These are phyloP conservation scores for Scaptomyza reducta DNA, from an alignment of 2,888 invertebrate genomes.

Conservation along the genomic window DNA sequence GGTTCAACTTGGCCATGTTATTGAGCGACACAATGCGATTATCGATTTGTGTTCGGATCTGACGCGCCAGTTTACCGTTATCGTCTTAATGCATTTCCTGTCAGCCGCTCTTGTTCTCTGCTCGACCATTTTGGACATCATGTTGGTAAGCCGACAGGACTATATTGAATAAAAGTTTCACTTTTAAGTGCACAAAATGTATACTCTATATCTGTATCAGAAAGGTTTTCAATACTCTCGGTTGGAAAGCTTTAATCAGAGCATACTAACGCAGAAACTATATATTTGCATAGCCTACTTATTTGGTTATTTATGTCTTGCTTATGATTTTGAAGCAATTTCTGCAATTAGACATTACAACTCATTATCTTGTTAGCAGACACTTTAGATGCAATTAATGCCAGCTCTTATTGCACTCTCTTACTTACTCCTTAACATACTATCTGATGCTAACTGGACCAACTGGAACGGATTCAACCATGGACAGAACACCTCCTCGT, in stretches of 20 bases:
- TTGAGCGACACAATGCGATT: constrained; percentile 80
- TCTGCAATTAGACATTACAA: constrained; percentile 18
- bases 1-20: constrained; percentile 60
- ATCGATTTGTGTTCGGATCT: constrained; percentile 82
- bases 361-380: constrained; percentile 7
- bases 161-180: constrained; percentile 47
- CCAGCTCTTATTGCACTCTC: constrained; percentile 30
- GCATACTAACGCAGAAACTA: too few species aligned
- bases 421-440: constrained; percentile 1
- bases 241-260: neutral
- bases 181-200: constrained; percentile 5
- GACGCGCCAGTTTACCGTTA: constrained; percentile 74
- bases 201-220: neutral
- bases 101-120: constrained; percentile 82
- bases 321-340: neutral
- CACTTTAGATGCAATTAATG: constrained; percentile 43
- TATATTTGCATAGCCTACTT: neutral
- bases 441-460: constrained; percentile 7
- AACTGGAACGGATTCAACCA: constrained; percentile 9
- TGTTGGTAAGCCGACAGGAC: constrained; percentile 75
- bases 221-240: neutral
- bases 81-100: constrained; percentile 82
- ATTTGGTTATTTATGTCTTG: neutral
- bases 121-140: constrained; percentile 81
- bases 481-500: constrained; percentile 77